Evolutionary conservation across 2,797 vertebrate genomes (phyloP), one percentile per base, ranked within the genome.

Genomic region (Helicolenus hilgendorfi): DNA sequence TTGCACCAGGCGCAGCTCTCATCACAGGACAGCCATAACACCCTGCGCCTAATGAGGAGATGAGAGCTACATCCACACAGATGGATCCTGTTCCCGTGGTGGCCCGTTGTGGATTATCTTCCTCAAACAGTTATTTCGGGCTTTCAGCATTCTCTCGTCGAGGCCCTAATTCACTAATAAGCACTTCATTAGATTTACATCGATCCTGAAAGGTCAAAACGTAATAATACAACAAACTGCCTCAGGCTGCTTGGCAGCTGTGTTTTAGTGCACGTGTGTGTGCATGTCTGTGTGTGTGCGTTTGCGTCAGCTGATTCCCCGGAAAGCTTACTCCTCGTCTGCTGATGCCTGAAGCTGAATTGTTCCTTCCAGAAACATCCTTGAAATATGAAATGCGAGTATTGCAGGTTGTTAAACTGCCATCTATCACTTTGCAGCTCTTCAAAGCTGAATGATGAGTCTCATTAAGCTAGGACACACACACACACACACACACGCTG

Each of bases 51-150:
- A 96, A 96, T 73, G 95, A 96, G 94, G 94, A 95, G 96, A 94
- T 96, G 96, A 97, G 94, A 93, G 95, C 89, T 85, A 95, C 94
- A 96, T 96, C 96, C 96, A 96, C 90, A 88, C 95, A 96, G 96
- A 94, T 97, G 96, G 95, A 95, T 96, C 96, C 96, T 93, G 72
- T 96, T 94, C 92, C 94, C 84, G 84, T 83, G 75, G 81, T 83
- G 82, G 79, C 68, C 89, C 80, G 35, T 45, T 75, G 84, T 76
- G 82, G 73, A 85, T 91, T 68, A 81, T 86, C 88, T 83, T 89
- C 89, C 81, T 93, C 88, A 49, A 70, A 87, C 77, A 56, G 65
- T 79, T 89, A 83, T 92, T 88, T 85, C 80, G 83, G 82, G 74
- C 45, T 76, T 74, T 72, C 62, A 84, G 49, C 75, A 33, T 35